Base-by-base conservation (phyloP, 2,113 vertebrate species). In the Phasianus colchicus region DNA sequence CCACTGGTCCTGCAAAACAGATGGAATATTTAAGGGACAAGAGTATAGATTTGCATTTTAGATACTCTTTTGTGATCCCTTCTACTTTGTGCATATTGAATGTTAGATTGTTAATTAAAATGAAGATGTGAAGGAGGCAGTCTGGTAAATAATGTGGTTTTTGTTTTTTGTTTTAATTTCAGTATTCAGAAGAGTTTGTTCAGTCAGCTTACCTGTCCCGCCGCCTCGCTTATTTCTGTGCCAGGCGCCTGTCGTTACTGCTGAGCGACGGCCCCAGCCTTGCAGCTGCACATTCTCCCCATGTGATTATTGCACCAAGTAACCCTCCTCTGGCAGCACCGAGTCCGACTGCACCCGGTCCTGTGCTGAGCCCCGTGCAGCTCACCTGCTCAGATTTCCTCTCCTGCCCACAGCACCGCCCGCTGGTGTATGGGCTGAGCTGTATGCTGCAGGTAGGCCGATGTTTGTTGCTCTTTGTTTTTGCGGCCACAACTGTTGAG, bases 161-260 rank as follows among this genome's bases (percentile, higher is more conserved):
- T 10, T 38, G 10, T 0, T 57, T 45, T 54, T 34, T 76, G 54
- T 42, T 67, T 13, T 22, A 52, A 45, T 78, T 94, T 36, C 95
- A 98, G 98, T 98, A 98, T 64, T 98, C 98, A 0, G 98, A 98
- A 34, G 98, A 98, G 75, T 98, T 98, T 86, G 98, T 98, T 21
- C 98, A 98, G 86, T 98, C 98, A 6, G 98, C 98, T 66, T 98
- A 98, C 92, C 94, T 98, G 48, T 98, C 98, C 40, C 97, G 97
- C 13, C 97, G 97, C 85, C 98, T 98, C 11, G 98, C 98, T 52
- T 98, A 96, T 75, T 98, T 98, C 10, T 98, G 98, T 93, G 98
- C 98, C 95, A 96, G 97, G 52, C 97, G 97, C 48, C 97, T 98
- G 1, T 97, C 98, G 16, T 29, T 97, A 4, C 73, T 98, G 65